A percentile compares a stretch with the other conserved stretches of the same genome.
phyloP scores from a whole-genome alignment of 1,140 invertebrate species.

The Conopomorpha cramerella region DNA sequence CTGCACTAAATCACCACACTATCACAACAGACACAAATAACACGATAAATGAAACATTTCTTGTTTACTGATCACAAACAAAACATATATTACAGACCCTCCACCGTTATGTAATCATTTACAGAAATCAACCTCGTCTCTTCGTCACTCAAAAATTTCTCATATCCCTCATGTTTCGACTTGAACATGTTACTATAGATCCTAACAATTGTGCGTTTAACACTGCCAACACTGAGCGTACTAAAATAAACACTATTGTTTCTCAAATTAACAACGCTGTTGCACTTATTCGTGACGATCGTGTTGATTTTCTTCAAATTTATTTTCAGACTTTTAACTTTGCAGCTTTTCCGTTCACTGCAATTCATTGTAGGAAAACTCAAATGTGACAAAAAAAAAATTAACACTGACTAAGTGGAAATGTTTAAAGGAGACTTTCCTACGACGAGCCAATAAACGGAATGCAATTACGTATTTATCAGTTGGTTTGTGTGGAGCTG shows the following conservation, averaged over 20 bases:
- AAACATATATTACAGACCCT: too few species aligned
- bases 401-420: too few species aligned
- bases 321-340: slow-evolving; percentile 7
- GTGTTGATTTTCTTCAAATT: slow-evolving; percentile 25
- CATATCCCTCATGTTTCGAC: slow-evolving; percentile 28
- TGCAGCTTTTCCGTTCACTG: too few species aligned
- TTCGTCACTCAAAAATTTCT: slow-evolving; percentile 44
- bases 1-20: too few species aligned
- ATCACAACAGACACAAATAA: too few species aligned
- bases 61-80: too few species aligned
- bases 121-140: slow-evolving; percentile 47
- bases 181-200: slow-evolving; percentile 32
- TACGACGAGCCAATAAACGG: too few species aligned
- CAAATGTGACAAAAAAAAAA: slow-evolving; percentile 19
- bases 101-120: too few species aligned
- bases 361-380: slow-evolving; percentile 11
- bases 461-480: too few species aligned
- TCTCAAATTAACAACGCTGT: slow-evolving; percentile 15
- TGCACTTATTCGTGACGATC: slow-evolving; percentile 22
- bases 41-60: too few species aligned
- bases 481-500: too few species aligned
- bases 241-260: slow-evolving; percentile 29
- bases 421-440: too few species aligned
- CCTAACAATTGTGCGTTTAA: slow-evolving; percentile 29
- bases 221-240: slow-evolving; percentile 29